Percentiles rank a stretch among this genome's conserved stretches.
Conservation (phyloP, 2,888 invertebrate genomes). For the Rhagonycha fulva region DNA sequence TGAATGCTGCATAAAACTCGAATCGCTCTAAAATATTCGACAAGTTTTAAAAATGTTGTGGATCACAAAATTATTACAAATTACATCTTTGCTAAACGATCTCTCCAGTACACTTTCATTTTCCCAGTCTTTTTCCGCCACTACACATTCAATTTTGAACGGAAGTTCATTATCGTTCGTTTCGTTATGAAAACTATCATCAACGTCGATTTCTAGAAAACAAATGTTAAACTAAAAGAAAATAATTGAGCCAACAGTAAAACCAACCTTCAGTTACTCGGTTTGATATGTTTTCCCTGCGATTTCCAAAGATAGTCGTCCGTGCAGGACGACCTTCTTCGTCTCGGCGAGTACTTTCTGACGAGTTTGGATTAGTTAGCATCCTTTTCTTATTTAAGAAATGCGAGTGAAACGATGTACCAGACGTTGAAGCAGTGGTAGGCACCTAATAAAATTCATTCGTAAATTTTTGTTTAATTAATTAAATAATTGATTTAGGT, state of each 20-base stretch:
- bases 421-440: neutral
- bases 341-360: neutral
- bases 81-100: constrained; percentile 18
- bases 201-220: neutral
- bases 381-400: neutral
- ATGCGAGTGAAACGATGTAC: neutral
- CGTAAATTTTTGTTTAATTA: neutral
- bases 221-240: neutral
- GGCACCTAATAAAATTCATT: neutral
- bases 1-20: neutral
- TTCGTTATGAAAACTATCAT: neutral
- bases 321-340: neutral
- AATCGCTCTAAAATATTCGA: neutral
- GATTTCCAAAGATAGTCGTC: neutral
- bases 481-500: neutral
- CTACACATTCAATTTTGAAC: constrained; percentile 10
- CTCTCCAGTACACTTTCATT: constrained; percentile 7
- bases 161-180: neutral
- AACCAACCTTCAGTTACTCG: neutral
- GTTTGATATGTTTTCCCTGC: neutral
- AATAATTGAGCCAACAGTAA: neutral
- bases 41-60: neutral
- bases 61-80: neutral
- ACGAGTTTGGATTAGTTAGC: neutral
- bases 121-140: constrained; percentile 17